These are phyloP conservation scores for Otolemur crassicaudatus DNA, from an alignment of 2,797 vertebrate species.

Conservation along the genomic window DNA sequence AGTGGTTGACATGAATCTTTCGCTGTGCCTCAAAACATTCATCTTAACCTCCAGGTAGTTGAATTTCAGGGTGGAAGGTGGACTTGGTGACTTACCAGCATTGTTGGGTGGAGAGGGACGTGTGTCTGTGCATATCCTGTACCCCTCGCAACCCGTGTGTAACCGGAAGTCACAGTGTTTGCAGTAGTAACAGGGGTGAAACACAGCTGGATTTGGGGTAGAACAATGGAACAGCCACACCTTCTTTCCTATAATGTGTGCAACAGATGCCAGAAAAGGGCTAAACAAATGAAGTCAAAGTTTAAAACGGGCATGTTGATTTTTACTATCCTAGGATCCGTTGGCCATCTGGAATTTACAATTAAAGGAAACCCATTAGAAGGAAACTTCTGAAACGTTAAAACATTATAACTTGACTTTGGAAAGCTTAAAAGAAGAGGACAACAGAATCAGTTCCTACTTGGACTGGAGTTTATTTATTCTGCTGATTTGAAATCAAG, in stretches of 20 bases:
- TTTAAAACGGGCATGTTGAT: conserved; percentile 56
- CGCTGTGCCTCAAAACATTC: background rate
- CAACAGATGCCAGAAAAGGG: background rate
- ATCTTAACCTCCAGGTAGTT: background rate
- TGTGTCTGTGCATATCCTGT: background rate
- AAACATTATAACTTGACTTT: conserved; percentile 64
- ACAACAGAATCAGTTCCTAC: conserved; percentile 63
- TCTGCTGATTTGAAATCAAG: conserved; percentile 60
- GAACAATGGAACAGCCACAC: conserved; percentile 35
- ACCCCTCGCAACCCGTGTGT: background rate
- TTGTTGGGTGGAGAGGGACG: background rate
- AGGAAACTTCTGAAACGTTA: conserved; percentile 47
- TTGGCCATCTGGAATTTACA: conserved; percentile 72
- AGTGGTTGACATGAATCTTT: background rate
- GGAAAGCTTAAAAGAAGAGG: conserved; percentile 42
- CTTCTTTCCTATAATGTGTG: background rate
- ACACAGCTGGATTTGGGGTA: conserved; percentile 38
- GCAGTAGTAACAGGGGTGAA: conserved; percentile 26
- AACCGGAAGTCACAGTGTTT: conserved; percentile 33
- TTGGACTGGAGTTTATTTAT: conserved; percentile 70
- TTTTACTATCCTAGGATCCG: conserved; percentile 52
- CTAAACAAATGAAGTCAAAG: conserved; percentile 44
- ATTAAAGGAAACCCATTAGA: conserved; percentile 73
- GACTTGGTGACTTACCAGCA: background rate
- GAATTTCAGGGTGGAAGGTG: conserved; percentile 44